Evolutionary conservation across 2,797 vertebrate species (phyloP), one percentile per base, ranked within the genome.

Genomic region (Gadopsis marmoratus): DNA sequence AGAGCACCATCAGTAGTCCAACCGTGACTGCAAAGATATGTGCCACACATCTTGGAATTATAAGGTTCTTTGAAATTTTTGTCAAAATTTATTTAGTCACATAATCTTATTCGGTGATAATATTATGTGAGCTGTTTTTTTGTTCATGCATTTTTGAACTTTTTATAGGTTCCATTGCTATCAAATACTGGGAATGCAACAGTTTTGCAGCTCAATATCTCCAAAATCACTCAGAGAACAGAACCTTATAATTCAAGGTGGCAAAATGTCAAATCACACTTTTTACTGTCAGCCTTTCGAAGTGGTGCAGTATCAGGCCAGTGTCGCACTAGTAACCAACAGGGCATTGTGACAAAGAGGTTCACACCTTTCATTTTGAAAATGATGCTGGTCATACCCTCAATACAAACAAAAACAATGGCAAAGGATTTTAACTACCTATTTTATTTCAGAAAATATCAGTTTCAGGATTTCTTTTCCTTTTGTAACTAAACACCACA

Each of bases 381-480:
- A 17, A 7, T 11, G 26, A 43, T 45, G 39, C n/a, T 62, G 60
- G 4, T 45, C 6, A 64, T 16, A 35, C 13, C 13, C 21, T 50
- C 31, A 1, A 37, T 56, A 45, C 19, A 50, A 60, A 37, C 35
- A 26, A 74, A 26, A 53, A 69, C 56, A 54, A 45, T 67, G 33
- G 61, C 56, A 54, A 23, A 41, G 33, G 12, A 39, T 48, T 48
- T 47, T 50, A 45, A 48, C 1, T 14, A 48, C 17, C 3, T 4
- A 19, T 21, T 47, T 51, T 29, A 54, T 47, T 51, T 5, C 4
- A 54, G 31, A 48, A 29, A 60, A 43, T 12, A 17, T 55, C 1
- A 4, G 33, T 16, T 51, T 43, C 2, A 43, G 10, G 11, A 59
- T 72, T 29, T 5, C 0, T 26, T 62, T 67, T 35, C 10, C 8